Evolutionary conservation across 2,113 vertebrate genomes (phyloP), one percentile per base, ranked within the genome.

Genomic region (Bagarius yarrelli): DNA sequence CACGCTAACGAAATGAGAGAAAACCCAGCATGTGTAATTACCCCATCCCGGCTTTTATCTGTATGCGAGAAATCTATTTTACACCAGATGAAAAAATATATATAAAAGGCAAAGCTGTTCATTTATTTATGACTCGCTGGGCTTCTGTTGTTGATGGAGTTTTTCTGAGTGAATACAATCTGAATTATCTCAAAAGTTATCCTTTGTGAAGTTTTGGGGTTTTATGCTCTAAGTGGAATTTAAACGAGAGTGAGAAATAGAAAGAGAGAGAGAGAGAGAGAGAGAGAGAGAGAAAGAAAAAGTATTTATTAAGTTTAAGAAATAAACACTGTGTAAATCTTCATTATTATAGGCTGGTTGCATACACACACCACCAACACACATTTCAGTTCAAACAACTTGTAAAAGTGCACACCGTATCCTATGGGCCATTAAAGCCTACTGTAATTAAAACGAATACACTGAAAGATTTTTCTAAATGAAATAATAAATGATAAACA

Each of bases 21-120:
- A 40, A 75, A 40, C 57, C 5, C 76, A n/a, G 85, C 81, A 83
- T 76, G 80, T 87, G 86, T 91, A 91, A 92, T 91, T 91, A 85
- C 81, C 90, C 87, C 89, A 89, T 90, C 90, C 87, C 57, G 66
- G 81, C 89, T 93, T 91, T 91, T 84, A 90, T 91, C 87, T 66
- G 72, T 80, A 78, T 80, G 63, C 74, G 87, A 83, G 81, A 80
- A 87, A 84, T 27, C 40, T 89, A 84, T 91, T 90, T 91, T 88
- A 91, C 90, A 90, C 81, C 88, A 88, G 88, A 84, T 87, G 55
- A 76, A 84, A 89, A 85, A 70, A 80, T 83, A 81, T 83, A 85
- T 85, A 90, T 88, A 90, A 88, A 91, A 89, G 86, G 83, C 81
- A 75, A 55, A 76, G 44, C 78, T 86, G 56, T 86, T 88, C 47